Percentiles rank a stretch among this genome's conserved stretches.
These are phyloP conservation scores for Gonocerus acuteangulatus DNA, from an alignment of 2,888 invertebrate genomes.

Conservation along the genomic window DNA sequence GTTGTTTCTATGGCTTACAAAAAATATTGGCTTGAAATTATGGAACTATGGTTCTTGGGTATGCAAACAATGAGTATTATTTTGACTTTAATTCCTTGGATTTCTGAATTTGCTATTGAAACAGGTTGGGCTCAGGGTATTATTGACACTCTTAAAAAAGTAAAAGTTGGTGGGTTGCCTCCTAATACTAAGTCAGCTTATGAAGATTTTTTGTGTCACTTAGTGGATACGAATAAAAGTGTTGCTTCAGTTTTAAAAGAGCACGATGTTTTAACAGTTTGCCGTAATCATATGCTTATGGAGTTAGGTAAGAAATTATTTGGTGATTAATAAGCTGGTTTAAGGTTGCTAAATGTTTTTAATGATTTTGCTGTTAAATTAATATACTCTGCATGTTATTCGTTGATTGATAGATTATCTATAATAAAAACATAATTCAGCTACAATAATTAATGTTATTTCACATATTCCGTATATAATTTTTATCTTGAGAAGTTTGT, in stretches of 20 bases:
- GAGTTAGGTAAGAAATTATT: conserved; percentile 80
- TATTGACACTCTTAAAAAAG: conserved; percentile 69
- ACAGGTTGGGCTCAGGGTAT: conserved; percentile 92
- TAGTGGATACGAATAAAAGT: conserved; percentile 71
- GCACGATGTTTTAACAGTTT: conserved; percentile 71
- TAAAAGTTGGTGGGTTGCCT: conserved; percentile 71
- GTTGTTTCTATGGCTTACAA: conserved; percentile 81
- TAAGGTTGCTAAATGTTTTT: too few species aligned
- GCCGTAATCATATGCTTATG: conserved; percentile 81
- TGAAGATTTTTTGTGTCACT: conserved; percentile 78
- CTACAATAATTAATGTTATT: too few species aligned
- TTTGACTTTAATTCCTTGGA: conserved; percentile 74
- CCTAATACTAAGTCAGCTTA: conserved; percentile 81
- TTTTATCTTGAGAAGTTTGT: too few species aligned
- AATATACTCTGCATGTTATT: too few species aligned
- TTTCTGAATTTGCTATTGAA: conserved; percentile 82
- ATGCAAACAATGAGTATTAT: conserved; percentile 87
- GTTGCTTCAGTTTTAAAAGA: conserved; percentile 64
- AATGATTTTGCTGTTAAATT: too few species aligned
- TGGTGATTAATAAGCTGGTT: conserved; percentile 57
- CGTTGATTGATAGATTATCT: too few species aligned
- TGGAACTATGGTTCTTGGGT: conserved; percentile 86
- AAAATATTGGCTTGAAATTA: conserved; percentile 80
- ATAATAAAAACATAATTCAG: too few species aligned
- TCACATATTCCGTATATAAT: too few species aligned